These are phyloP conservation scores for Pseudomyrmex cubaensis DNA, from an alignment of 1,140 invertebrate genomes.

Conservation along the genomic window DNA sequence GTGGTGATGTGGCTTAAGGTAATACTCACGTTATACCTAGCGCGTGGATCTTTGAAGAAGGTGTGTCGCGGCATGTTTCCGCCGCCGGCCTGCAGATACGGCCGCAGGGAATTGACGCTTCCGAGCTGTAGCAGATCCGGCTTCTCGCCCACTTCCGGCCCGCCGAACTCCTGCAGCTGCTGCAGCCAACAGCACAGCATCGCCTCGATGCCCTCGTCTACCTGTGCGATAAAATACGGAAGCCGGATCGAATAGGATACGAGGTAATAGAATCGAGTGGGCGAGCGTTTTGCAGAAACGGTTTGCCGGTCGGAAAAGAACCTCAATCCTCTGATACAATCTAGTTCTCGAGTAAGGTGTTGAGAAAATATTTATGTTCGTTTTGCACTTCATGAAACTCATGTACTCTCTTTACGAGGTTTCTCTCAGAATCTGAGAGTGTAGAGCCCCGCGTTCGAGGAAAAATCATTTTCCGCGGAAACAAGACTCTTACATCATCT, in stretches of 20 bases:
- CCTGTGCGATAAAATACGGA: slow-evolving; percentile 81
- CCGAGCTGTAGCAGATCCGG: slow-evolving; percentile 91
- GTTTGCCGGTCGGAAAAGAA: not conserved
- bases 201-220: slow-evolving; percentile 92
- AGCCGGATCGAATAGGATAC: not conserved
- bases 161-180: slow-evolving; percentile 92
- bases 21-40: slow-evolving; percentile 91
- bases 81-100: slow-evolving; percentile 84
- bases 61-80: slow-evolving; percentile 88
- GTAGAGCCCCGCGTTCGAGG: not conserved
- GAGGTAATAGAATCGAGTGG: slow-evolving; percentile 12
- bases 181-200: slow-evolving; percentile 93
- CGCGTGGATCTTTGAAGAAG: slow-evolving; percentile 89
- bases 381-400: not conserved
- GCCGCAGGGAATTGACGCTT: slow-evolving; percentile 89
- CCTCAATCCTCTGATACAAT: not conserved
- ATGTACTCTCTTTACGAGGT: not conserved
- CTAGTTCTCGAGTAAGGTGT: not conserved
- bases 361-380: not conserved
- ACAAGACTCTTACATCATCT: too few species aligned
- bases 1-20: not conserved
- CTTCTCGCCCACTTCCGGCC: slow-evolving; percentile 90
- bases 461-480: not conserved
- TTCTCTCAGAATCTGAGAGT: not conserved
- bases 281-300: not conserved